Conservation (phyloP, 2,888 invertebrate genomes). For the Caenorhabditis imperialis region DNA sequence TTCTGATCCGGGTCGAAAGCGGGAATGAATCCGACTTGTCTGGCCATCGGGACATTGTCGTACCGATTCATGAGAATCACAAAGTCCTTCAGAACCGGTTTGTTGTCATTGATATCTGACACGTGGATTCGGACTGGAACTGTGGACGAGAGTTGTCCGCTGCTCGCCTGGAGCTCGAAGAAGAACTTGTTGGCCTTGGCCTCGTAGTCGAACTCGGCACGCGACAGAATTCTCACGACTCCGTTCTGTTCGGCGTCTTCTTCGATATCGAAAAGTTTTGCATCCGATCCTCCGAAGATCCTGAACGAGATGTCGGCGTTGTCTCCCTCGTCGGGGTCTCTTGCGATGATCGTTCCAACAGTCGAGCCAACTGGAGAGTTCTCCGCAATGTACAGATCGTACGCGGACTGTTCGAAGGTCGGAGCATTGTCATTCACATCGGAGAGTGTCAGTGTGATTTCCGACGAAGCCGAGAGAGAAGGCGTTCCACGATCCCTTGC, state of each 20-base stretch:
- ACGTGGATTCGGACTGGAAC: constrained; percentile 75
- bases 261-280: constrained; percentile 77
- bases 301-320: constrained; percentile 90
- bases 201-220: constrained; percentile 95
- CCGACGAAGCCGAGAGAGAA: constrained; percentile 84
- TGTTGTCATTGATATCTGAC: constrained; percentile 87
- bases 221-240: constrained; percentile 86
- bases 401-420: constrained; percentile 85
- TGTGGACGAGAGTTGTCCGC: constrained; percentile 75
- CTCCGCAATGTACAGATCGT: constrained; percentile 91
- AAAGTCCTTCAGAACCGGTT: constrained; percentile 91
- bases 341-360: constrained; percentile 90
- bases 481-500: constrained; percentile 90
- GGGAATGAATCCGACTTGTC: constrained; percentile 70
- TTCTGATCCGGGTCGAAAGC: constrained; percentile 77
- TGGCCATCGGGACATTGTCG: constrained; percentile 52
- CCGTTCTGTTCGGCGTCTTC: constrained; percentile 79
- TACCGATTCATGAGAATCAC: constrained; percentile 84
- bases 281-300: constrained; percentile 90
- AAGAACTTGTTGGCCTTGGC: constrained; percentile 90
- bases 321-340: constrained; percentile 89
- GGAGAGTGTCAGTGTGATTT: constrained; percentile 86
- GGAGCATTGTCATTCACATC: constrained; percentile 85
- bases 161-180: constrained; percentile 86
- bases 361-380: constrained; percentile 96